Conservation (phyloP, 2,888 invertebrate species). For the Phymatocera aterrima region DNA sequence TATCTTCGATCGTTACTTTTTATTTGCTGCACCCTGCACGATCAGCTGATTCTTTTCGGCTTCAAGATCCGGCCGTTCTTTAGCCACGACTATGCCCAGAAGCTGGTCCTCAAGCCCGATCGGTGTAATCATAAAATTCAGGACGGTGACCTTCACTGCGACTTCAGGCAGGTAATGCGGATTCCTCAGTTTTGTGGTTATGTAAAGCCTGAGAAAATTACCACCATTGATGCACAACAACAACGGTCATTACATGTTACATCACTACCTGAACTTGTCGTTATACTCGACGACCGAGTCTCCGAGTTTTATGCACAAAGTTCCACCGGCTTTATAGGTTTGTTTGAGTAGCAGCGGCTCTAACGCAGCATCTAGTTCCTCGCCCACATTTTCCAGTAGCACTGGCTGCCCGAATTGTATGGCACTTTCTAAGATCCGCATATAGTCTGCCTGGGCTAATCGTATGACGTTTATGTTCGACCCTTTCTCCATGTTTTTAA, state of each 20-base stretch:
- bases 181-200: conserved; percentile 94
- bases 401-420: conserved; percentile 92
- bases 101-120: conserved; percentile 93
- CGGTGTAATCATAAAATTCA: conserved; percentile 96
- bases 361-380: conserved; percentile 93
- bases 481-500: conserved; percentile 93
- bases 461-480: conserved; percentile 88
- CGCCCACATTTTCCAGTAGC: conserved; percentile 92
- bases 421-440: conserved; percentile 89
- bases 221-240: neutral
- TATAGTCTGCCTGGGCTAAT: conserved; percentile 88
- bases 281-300: conserved; percentile 94
- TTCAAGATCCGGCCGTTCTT: conserved; percentile 94
- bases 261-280: conserved; percentile 83
- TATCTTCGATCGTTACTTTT: conserved; percentile 73
- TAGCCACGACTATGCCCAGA: conserved; percentile 92
- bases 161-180: conserved; percentile 97
- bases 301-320: conserved; percentile 91
- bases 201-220: conserved; percentile 83
- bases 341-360: conserved; percentile 93
- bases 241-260: neutral
- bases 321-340: conserved; percentile 92
- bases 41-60: conserved; percentile 93
- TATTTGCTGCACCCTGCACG: conserved; percentile 91
- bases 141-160: conserved; percentile 92